Evolutionary conservation across 2,113 vertebrate genomes (phyloP).

Genomic region (Electrona antarctica): DNA sequence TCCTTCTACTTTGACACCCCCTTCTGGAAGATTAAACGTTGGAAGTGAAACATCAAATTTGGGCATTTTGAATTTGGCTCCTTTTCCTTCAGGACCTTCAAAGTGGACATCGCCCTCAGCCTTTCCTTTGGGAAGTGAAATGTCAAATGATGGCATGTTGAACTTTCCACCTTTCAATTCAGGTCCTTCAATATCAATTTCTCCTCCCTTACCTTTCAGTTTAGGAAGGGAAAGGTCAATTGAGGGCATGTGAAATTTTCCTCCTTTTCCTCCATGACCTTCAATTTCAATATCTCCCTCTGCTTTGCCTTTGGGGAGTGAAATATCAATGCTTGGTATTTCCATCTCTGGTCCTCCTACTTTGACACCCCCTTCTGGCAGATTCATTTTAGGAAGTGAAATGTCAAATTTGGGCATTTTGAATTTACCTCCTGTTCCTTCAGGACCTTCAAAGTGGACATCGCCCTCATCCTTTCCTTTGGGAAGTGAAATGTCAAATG

Average conservation of each 20-base stretch:
- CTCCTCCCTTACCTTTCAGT: background rate
- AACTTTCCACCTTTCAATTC: slow-evolving; percentile 45
- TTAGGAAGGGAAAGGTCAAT: slow-evolving; percentile 36
- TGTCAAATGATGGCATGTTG: slow-evolving; percentile 52
- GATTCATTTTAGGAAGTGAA: slow-evolving; percentile 58
- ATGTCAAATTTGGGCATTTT: slow-evolving; percentile 62
- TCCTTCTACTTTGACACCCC: background rate
- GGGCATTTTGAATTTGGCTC: slow-evolving; percentile 60
- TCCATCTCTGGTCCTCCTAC: slow-evolving; percentile 17
- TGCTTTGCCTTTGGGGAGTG: slow-evolving; percentile 28
- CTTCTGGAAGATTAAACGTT: too few species aligned
- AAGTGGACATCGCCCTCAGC: slow-evolving; percentile 32
- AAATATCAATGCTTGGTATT: slow-evolving; percentile 37
- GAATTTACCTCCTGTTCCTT: slow-evolving; percentile 46
- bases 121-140: slow-evolving; percentile 45
- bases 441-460: slow-evolving; percentile 6
- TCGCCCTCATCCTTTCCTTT: slow-evolving; percentile 12
- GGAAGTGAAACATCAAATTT: slow-evolving; percentile 8
- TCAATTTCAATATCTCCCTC: slow-evolving; percentile 45
- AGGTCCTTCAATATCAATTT: slow-evolving; percentile 16
- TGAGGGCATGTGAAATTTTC: slow-evolving; percentile 45
- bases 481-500: slow-evolving; percentile 30
- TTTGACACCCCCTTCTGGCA: slow-evolving; percentile 32
- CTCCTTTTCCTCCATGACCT: slow-evolving; percentile 35
- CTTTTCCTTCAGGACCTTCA: slow-evolving; percentile 19